Evolutionary conservation across 2,113 vertebrate species (phyloP).

Genomic region (Mionectes macconnelli): DNA sequence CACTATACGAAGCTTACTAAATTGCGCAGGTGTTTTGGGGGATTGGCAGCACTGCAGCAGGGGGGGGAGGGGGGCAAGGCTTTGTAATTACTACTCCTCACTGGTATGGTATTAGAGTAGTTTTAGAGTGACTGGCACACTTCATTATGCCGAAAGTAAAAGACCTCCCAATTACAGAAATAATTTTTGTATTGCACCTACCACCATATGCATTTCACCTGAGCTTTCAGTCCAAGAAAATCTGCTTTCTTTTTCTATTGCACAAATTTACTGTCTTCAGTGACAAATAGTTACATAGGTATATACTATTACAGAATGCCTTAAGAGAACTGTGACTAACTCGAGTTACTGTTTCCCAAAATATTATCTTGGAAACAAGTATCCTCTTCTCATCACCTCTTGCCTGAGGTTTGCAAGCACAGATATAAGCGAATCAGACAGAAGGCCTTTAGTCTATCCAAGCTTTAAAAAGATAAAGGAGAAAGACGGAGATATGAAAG

Average conservation of each 20-base stretch:
- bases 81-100: background rate
- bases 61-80: too few relatives aligned
- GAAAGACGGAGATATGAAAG: slow-evolving; percentile 37
- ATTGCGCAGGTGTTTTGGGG: background rate
- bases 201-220: background rate
- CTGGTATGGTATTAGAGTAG: background rate
- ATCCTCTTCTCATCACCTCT: background rate
- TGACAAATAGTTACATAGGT: background rate
- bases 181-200: background rate
- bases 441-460: slow-evolving; percentile 41
- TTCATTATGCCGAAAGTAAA: background rate
- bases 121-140: background rate
- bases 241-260: background rate
- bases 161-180: background rate
- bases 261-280: background rate
- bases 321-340: background rate
- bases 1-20: background rate
- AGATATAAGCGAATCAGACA: background rate
- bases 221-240: background rate
- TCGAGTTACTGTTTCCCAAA: background rate
- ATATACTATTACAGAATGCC: background rate
- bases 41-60: background rate
- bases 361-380: background rate
- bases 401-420: background rate
- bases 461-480: slow-evolving; percentile 56